These are phyloP conservation scores for Pyrrhosoma nymphula DNA, from an alignment of 2,888 invertebrate species.

Conservation along the genomic window DNA sequence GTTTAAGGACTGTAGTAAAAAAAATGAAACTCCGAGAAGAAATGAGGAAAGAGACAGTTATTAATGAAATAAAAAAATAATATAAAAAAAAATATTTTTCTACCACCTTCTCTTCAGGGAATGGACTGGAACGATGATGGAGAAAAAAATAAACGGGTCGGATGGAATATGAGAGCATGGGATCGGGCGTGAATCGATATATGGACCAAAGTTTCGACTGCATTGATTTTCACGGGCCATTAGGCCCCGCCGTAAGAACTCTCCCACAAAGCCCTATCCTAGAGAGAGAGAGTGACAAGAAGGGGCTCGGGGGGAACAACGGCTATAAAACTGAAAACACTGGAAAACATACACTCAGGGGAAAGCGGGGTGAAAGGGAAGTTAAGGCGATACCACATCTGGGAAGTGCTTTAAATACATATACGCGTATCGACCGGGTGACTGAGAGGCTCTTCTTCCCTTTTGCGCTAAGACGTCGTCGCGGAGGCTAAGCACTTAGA, in stretches of 20 bases:
- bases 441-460: too few relatives aligned
- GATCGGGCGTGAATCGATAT: neutral
- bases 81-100: too few relatives aligned
- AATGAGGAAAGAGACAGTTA: neutral
- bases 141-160: neutral
- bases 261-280: neutral
- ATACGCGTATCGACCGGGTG: too few relatives aligned
- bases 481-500: neutral
- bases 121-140: neutral
- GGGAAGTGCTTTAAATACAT: neutral
- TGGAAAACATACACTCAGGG: neutral
- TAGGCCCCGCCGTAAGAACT: neutral
- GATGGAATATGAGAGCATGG: neutral
- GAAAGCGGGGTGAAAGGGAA: neutral
- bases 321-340: neutral
- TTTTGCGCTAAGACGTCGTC: neutral
- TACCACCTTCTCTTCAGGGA: neutral
- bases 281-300: neutral
- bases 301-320: too few relatives aligned
- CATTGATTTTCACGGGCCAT: neutral
- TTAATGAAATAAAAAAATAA: neutral
- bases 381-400: neutral
- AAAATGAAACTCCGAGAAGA: neutral
- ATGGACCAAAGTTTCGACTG: slow-evolving; percentile 17
- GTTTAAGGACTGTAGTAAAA: neutral